A percentile compares a stretch with the other conserved stretches of the same genome.
These are phyloP conservation scores for Tiphia femorata DNA, from an alignment of 2,888 invertebrate species.

Conservation along the genomic window DNA sequence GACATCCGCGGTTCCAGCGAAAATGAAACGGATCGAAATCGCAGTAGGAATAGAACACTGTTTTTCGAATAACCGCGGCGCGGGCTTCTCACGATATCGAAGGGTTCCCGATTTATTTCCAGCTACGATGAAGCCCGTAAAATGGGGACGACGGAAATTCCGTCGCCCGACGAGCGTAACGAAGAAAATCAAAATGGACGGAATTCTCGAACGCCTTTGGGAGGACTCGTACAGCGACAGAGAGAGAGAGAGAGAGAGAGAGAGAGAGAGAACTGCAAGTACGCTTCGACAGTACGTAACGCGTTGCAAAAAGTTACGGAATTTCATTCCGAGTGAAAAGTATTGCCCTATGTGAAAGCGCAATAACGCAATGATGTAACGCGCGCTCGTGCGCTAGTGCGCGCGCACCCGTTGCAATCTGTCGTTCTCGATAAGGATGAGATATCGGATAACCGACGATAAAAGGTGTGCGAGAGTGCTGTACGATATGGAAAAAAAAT, in stretches of 20 bases:
- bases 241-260: not conserved
- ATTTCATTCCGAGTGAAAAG: constrained; percentile 17
- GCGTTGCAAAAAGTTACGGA: constrained; percentile 15
- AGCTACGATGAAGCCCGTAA: no score
- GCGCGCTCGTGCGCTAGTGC: no score
- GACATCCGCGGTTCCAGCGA: no score
- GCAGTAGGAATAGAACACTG: no score
- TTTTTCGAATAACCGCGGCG: no score
- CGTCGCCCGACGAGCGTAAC: not conserved
- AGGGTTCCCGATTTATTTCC: no score
- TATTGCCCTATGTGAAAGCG: constrained; percentile 17
- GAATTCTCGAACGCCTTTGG: no score
- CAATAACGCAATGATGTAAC: constrained; percentile 28
- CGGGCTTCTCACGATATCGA: no score
- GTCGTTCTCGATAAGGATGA: constrained; percentile 29
- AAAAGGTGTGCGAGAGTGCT: constrained; percentile 11
- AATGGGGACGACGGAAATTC: no score
- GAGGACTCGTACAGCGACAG: no score
- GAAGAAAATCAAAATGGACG: not conserved
- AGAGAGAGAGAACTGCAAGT: not conserved
- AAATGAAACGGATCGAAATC: no score
- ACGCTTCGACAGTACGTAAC: constrained; percentile 6
- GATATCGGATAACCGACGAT: constrained; percentile 25
- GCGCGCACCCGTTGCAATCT: no score
- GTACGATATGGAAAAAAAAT: constrained; percentile 9